Evolutionary conservation across 2,797 vertebrate species (phyloP).

Genomic region (Moxostoma hubbsi): DNA sequence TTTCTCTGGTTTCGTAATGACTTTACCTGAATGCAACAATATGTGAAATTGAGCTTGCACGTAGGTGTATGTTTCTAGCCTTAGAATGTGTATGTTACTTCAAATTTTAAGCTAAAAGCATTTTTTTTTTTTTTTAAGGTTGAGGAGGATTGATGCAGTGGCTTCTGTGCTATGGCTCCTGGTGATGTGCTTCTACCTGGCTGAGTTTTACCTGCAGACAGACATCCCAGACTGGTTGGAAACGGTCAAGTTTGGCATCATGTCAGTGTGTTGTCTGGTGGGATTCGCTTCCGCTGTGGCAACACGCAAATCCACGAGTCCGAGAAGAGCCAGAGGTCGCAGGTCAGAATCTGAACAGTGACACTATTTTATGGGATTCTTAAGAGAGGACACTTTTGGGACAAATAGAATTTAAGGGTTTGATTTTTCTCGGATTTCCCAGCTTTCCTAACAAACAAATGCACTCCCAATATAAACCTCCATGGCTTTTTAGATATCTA

Average conservation of each 20-base stretch:
- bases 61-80: neutral
- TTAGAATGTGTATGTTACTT: neutral
- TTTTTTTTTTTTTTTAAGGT: constrained; percentile 59
- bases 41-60: no score
- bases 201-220: constrained; percentile 77
- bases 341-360: constrained; percentile 96
- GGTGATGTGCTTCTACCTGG: constrained; percentile 83
- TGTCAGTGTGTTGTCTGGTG: constrained; percentile 90
- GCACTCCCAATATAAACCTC: neutral
- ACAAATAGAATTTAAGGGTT: constrained; percentile 21
- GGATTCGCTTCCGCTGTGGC: constrained; percentile 90
- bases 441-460: constrained; percentile 8
- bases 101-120: neutral
- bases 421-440: constrained; percentile 1
- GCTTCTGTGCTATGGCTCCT: constrained; percentile 88
- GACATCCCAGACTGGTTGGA: constrained; percentile 82
- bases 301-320: constrained; percentile 84
- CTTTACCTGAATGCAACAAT: no score
- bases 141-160: constrained; percentile 88
- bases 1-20: no score
- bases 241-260: constrained; percentile 80
- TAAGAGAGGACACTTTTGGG: constrained; percentile 24
- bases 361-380: constrained; percentile 63
- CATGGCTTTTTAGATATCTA: neutral
- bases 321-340: constrained; percentile 88